Evolutionary conservation across 2,888 invertebrate genomes (phyloP).

Genomic region (Lepidonotus clava): DNA sequence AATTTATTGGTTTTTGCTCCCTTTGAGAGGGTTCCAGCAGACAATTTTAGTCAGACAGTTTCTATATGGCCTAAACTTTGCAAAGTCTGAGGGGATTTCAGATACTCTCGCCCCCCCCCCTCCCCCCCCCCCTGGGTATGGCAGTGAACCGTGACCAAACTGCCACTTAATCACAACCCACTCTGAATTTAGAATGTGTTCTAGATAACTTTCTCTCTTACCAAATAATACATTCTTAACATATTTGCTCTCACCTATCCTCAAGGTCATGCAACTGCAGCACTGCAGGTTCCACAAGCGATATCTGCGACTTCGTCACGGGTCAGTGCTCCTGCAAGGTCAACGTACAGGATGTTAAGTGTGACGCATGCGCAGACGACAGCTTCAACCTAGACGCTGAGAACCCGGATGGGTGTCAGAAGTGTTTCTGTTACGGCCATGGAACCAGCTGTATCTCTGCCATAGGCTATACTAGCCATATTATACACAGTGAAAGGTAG

Average conservation of each 20-base stretch:
- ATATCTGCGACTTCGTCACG: slow-evolving; percentile 62
- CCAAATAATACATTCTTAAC: not conserved
- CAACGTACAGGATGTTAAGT: slow-evolving; percentile 68
- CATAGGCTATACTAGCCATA: slow-evolving; percentile 59
- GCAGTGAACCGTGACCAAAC: too few species aligned
- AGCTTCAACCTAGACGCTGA: slow-evolving; percentile 84
- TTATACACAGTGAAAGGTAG: slow-evolving; percentile 57
- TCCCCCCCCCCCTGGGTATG: too few species aligned
- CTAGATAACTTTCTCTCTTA: too few species aligned
- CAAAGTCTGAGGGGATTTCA: not conserved
- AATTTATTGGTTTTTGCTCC: too few species aligned
- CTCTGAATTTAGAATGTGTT: too few species aligned
- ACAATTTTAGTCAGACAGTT: too few species aligned
- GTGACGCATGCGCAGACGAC: slow-evolving; percentile 66
- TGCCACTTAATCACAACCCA: too few species aligned
- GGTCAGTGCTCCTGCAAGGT: slow-evolving; percentile 69
- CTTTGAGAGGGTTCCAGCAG: too few species aligned
- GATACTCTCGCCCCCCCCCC: too few species aligned
- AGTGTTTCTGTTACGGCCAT: slow-evolving; percentile 71
- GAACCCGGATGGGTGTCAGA: slow-evolving; percentile 88
- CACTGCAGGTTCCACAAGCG: slow-evolving; percentile 60
- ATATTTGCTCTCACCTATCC: not conserved
- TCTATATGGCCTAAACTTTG: too few species aligned
- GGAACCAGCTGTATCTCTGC: slow-evolving; percentile 66
- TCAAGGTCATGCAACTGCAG: slow-evolving; percentile 68